Evolutionary conservation across 2,113 vertebrate species (phyloP).

Genomic region (Heteronetta atricapilla): DNA sequence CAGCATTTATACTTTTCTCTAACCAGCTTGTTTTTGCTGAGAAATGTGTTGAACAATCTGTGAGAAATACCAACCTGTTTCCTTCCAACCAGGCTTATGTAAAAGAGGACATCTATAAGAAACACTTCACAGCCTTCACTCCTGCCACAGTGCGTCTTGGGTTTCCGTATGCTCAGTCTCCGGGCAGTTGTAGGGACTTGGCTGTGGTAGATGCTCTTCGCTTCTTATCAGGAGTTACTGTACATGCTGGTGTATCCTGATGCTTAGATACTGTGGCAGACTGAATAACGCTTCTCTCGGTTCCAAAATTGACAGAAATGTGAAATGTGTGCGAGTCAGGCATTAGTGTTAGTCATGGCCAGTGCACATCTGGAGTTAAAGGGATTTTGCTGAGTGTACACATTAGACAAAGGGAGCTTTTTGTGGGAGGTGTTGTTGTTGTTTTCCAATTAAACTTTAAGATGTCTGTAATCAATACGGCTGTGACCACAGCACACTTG

Average conservation of each 20-base stretch:
- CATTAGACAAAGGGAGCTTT: background rate
- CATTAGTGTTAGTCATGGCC: background rate
- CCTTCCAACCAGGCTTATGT: background rate
- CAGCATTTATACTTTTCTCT: rapidly evolving
- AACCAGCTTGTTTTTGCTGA: background rate
- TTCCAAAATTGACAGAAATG: background rate
- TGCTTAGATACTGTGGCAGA: no score
- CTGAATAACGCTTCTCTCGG: rapidly evolving
- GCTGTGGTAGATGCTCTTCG: background rate
- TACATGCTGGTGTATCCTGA: rapidly evolving
- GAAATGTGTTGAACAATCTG: background rate
- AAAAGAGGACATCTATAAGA: background rate
- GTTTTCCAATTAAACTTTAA: background rate
- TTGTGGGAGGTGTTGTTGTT: background rate
- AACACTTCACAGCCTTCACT: rapidly evolving
- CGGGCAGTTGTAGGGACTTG: background rate
- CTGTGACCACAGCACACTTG: background rate
- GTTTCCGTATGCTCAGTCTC: background rate
- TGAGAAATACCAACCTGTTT: background rate
- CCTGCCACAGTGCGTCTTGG: background rate
- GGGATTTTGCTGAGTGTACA: background rate
- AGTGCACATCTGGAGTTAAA: background rate
- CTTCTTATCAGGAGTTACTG: no score
- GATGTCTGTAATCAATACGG: rapidly evolving
- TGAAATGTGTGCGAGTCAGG: background rate